phyloP scores from a whole-genome alignment of 1,140 invertebrate genomes.

The Drosophila obscura region DNA sequence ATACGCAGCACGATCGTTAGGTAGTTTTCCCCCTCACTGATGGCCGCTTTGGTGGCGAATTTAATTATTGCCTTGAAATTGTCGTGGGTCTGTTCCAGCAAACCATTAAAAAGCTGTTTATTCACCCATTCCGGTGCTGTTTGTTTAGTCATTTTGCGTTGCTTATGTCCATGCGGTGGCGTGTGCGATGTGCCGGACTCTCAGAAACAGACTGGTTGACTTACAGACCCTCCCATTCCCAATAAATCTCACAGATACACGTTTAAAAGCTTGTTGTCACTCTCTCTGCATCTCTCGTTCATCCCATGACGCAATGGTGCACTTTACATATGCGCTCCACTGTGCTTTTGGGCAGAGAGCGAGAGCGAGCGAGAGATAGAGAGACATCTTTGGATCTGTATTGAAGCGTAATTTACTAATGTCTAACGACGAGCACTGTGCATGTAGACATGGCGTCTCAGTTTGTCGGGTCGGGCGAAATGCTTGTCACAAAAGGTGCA shows the following conservation, averaged over 20 bases:
- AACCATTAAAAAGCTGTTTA: constrained; percentile 77
- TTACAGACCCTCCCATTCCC: no score
- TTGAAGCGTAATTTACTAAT: neutral
- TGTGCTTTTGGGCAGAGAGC: neutral
- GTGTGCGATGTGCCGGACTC: constrained; percentile 4
- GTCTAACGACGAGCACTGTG: constrained; percentile 82
- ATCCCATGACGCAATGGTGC: neutral
- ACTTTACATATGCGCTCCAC: neutral
- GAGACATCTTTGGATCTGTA: neutral
- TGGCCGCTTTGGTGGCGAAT: constrained; percentile 51
- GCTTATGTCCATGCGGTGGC: constrained; percentile 1
- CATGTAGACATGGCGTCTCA: constrained; percentile 86
- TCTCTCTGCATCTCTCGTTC: constrained; percentile 12
- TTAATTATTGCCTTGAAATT: constrained; percentile 64
- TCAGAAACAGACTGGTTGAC: constrained; percentile 8
- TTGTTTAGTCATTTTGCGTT: constrained; percentile 26
- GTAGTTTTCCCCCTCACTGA: constrained; percentile 68
- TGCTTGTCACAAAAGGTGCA: constrained; percentile 85
- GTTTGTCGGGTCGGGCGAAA: constrained; percentile 85
- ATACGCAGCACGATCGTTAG: constrained; percentile 68
- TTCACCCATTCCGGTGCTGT: constrained; percentile 83
- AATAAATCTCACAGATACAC: neutral
- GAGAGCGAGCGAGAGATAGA: neutral
- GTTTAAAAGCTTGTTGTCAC: constrained; percentile 17
- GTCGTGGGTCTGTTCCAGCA: constrained; percentile 73